phyloP scores from a whole-genome alignment of 1,140 invertebrate genomes.

The Odontomachus brunneus region DNA sequence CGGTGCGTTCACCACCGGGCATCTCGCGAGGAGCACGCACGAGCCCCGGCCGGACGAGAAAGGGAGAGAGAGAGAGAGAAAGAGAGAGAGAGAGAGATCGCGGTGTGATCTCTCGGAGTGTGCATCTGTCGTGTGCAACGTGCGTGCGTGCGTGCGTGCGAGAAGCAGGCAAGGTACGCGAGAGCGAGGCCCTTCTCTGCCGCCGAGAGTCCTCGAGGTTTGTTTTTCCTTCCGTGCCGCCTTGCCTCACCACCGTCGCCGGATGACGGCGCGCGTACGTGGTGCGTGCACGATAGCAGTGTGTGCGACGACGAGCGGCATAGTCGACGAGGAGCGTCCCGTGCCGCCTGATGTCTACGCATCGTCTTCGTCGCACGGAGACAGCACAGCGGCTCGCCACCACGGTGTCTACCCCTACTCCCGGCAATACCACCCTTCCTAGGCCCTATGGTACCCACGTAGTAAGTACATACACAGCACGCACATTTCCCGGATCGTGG shows the following conservation, averaged over 20 bases:
- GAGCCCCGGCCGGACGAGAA: background rate
- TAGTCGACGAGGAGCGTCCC: conserved; percentile 57
- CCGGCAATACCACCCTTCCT: conserved; percentile 71
- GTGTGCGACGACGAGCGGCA: conserved; percentile 59
- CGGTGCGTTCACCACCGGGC: conserved; percentile 1
- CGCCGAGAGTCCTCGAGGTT: background rate
- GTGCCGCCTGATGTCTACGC: conserved; percentile 75
- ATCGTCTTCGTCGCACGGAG: conserved; percentile 67
- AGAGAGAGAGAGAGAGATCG: no score
- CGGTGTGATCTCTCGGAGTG: background rate
- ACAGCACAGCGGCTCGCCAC: conserved; percentile 66
- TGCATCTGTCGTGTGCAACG: background rate
- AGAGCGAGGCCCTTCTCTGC: no score
- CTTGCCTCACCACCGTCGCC: conserved; percentile 43
- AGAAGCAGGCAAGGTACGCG: no score
- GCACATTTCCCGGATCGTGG: background rate
- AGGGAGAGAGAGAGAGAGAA: no score
- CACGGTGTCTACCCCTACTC: conserved; percentile 66
- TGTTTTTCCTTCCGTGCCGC: conserved; percentile 12
- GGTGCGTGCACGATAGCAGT: conserved; percentile 63
- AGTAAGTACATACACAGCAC: conserved; percentile 65
- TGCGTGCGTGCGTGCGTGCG: conserved; percentile 28
- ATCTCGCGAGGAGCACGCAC: background rate
- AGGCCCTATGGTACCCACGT: conserved; percentile 69
- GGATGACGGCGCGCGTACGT: conserved; percentile 67